Evolutionary conservation across 1,140 invertebrate genomes (phyloP).

Genomic region (Tribolium castaneum): DNA sequence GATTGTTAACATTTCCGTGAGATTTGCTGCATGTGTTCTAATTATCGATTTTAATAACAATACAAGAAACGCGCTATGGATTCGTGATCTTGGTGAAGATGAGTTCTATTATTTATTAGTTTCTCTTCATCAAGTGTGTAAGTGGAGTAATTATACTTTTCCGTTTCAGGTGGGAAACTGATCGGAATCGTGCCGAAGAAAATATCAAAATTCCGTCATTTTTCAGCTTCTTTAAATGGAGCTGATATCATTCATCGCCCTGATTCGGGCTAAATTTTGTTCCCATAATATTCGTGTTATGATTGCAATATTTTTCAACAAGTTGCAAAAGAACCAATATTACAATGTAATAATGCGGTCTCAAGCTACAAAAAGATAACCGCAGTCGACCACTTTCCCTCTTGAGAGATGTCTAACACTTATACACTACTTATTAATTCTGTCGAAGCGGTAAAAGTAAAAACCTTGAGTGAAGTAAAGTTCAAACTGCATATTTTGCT

Average conservation of each 20-base stretch:
- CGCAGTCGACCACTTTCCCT: constrained; percentile 30
- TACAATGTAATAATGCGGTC: constrained; percentile 35
- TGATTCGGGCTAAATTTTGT: not conserved
- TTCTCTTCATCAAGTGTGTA: constrained; percentile 19
- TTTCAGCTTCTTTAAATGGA: not conserved
- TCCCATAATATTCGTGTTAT: constrained; percentile 19
- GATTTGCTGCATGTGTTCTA: not conserved
- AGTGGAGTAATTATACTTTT: constrained; percentile 21
- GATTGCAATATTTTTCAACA: constrained; percentile 22
- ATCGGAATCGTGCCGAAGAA: constrained; percentile 1
- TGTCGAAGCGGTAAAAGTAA: constrained; percentile 29
- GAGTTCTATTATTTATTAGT: not conserved
- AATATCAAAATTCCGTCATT: constrained; percentile 4
- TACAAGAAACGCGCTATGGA: not conserved
- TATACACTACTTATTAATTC: constrained; percentile 1
- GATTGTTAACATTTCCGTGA: not conserved
- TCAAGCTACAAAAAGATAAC: constrained; percentile 35
- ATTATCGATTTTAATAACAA: not conserved
- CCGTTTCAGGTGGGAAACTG: not conserved
- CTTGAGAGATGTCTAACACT: constrained; percentile 23
- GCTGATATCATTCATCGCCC: not conserved
- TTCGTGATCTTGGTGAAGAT: constrained; percentile 1
- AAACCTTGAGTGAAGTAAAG: constrained; percentile 28
- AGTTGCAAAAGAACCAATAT: constrained; percentile 31
- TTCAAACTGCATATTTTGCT: constrained; percentile 22